Evolutionary conservation across 2,113 vertebrate genomes (phyloP), one percentile per base, ranked within the genome.

Genomic region (Patagioenas fasciata): DNA sequence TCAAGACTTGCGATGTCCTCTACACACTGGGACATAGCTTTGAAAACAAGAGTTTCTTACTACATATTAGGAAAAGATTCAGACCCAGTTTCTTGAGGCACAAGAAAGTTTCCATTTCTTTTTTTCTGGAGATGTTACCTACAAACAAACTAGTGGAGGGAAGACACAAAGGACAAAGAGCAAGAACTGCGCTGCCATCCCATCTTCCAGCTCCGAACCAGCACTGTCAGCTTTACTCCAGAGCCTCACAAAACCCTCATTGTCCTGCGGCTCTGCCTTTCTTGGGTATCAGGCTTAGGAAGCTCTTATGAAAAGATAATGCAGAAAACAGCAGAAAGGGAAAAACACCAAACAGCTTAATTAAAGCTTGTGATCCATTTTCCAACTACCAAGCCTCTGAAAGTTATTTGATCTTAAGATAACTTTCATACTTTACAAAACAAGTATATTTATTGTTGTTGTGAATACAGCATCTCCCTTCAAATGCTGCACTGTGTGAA

Each of bases 171-270:
- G 60, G 38, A 64, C 36, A 32, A 51, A 65, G 54, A 50, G 23
- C 2, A 4, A 83, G 47, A 85, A 70, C 67, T 9, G 32, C 31
- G 24, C 29, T 50, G 69, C 71, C 34, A 67, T 61, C 42, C 67
- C 34, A 67, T 61, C 42, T 71, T 60, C 48, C 56, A 53, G 24
- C 58, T 83, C 74, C 2, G 0, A 83, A 56, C 2, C 1, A 77
- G 54, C 0, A 2, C 23, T 0, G 1, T 34, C 34, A 2, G 89
- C 56, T 70, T 44, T 44, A 24, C 60, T 14, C 58, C 47, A 44
- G 23, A 75, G 61, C 34, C 71, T 78, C 67, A 91, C 71, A 96
- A 96, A 93, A 26, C 32, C 48, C 71, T 56, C 80, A 60, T 32
- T 84, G 88, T 74, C 65, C 47, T 64, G 40, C 2, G 3, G n/a